A percentile compares a stretch with the other conserved stretches of the same genome.
These are phyloP conservation scores for Neria commutata DNA, from an alignment of 2,888 invertebrate genomes.

Conservation along the genomic window DNA sequence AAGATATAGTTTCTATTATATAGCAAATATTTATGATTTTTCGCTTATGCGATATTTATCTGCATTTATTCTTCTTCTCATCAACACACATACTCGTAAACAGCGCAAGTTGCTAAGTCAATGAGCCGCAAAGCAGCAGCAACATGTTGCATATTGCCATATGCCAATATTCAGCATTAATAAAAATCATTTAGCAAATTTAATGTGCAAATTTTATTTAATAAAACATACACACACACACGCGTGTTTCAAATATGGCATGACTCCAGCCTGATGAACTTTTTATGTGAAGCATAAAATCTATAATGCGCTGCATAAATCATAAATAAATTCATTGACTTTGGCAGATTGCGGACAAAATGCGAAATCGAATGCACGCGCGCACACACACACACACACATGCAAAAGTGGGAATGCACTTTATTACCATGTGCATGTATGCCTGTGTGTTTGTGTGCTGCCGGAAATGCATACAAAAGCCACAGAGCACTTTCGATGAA, in stretches of 20 bases:
- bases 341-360: not conserved
- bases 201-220: not conserved
- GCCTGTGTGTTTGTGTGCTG: no score
- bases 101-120: no score
- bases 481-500: not conserved
- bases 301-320: conserved; percentile 1
- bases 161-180: not conserved
- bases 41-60: no score
- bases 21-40: no score
- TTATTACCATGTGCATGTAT: no score
- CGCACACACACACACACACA: not conserved
- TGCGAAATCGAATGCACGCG: not conserved
- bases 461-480: not conserved
- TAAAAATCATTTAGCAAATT: not conserved
- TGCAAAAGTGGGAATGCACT: not conserved
- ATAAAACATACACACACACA: not conserved
- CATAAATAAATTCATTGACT: not conserved
- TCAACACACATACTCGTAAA: no score
- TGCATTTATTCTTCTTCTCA: no score
- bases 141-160: not conserved
- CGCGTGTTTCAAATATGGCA: not conserved
- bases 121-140: not conserved
- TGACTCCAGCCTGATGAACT: not conserved
- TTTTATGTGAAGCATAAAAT: not conserved
- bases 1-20: no score